These are phyloP conservation scores for Chironomus striatipennis DNA, from an alignment of 1,140 invertebrate genomes.

Conservation along the genomic window DNA sequence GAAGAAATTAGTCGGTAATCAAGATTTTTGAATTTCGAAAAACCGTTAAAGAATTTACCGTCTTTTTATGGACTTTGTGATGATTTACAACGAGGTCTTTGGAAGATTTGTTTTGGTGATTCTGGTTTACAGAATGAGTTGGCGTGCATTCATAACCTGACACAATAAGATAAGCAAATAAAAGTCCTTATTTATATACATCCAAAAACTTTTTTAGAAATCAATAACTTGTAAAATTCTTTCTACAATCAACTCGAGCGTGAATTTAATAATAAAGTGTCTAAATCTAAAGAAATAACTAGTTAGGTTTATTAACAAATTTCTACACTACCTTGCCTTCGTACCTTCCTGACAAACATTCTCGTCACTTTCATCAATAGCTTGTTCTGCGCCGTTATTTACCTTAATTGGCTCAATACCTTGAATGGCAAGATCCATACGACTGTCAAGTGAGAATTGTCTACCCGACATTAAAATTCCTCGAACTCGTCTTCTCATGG, in stretches of 20 bases:
- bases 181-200: neutral
- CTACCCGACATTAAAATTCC: slow-evolving; percentile 81
- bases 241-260: too few relatives aligned
- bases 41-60: neutral
- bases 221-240: neutral
- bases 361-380: slow-evolving; percentile 35
- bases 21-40: neutral
- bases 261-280: neutral
- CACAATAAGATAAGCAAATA: neutral
- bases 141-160: neutral
- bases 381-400: slow-evolving; percentile 22
- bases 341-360: slow-evolving; percentile 40
- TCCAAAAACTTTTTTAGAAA: neutral
- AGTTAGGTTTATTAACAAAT: neutral
- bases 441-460: slow-evolving; percentile 82
- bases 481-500: slow-evolving; percentile 70
- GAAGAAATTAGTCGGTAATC: neutral
- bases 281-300: neutral
- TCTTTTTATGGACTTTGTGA: neutral
- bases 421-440: slow-evolving; percentile 71
- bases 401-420: slow-evolving; percentile 6
- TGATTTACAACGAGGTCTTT: neutral
- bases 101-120: neutral
- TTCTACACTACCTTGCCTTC: slow-evolving; percentile 36
- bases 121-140: neutral